Base-by-base conservation (phyloP, 30 jellyfish, hydroid and myxozoan species). In the Pseudorhiza aurosa region DNA sequence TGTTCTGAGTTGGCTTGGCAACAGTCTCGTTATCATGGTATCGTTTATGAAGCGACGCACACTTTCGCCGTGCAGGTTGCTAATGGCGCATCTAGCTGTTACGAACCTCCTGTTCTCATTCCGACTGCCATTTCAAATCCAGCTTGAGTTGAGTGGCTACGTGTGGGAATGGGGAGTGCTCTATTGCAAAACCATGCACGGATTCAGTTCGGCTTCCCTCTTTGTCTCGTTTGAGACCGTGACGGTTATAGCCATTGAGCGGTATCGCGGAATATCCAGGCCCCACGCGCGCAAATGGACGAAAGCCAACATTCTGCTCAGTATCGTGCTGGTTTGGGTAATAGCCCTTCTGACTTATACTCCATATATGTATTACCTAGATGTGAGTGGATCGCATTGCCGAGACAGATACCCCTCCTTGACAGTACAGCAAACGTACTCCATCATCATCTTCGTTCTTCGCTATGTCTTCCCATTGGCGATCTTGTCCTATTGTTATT, bases 41-140 rank as follows among this genome's bases (percentile, higher is more conserved):
- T 65, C 91, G 40, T 28, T 75, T 6, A 2, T 65, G 53, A 72
- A 87, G 35, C 86, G 92, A 43, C 88, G 50, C 2, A 60, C 85
- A 10, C 15, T 76, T 11, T 78, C 89, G 70, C 74, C 90, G 0
- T 87, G 96, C 35, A 76, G 96, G 31, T 56, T 87, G 30, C 85
- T 87, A 4, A 75, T 87, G 92, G 85, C 96, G 35, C 96, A 87
- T 59, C 42, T 87, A 3, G 96, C 96, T n/a, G 81, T 77, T 9
- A 53, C 93, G 42, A 84, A 87, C 65, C 64, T 76, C 6, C 53
- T 87, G 14, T 87, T 87, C 43, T 64, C 89, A 1, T 3, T 87
- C 24, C 88, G 96, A 3, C 43, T 87, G 46, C 96, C 96, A 37
- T 65, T 71, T 26, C 92, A 87, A 58, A 87, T 77, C 28, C 87